These are phyloP conservation scores for Xenopus borealis DNA, from an alignment of 2,113 vertebrate species.

Conservation along the genomic window DNA sequence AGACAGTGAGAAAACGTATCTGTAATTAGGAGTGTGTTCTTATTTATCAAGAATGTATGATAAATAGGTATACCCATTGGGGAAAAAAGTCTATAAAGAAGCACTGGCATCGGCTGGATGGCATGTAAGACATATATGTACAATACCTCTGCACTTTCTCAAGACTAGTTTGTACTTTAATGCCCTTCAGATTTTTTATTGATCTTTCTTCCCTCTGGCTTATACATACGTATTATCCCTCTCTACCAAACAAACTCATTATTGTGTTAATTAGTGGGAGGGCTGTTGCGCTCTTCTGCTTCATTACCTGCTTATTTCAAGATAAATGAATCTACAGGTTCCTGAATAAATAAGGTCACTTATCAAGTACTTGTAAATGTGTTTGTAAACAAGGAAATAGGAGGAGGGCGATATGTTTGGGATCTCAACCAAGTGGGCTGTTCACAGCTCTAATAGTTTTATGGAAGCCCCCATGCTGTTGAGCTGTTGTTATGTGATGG, in stretches of 20 bases:
- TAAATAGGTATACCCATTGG: too few species aligned
- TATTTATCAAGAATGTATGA: too few species aligned
- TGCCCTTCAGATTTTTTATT: slow-evolving; percentile 73
- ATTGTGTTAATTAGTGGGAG: slow-evolving; percentile 84
- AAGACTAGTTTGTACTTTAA: slow-evolving; percentile 53
- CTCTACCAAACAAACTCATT: slow-evolving; percentile 81
- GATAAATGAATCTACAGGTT: slow-evolving; percentile 85
- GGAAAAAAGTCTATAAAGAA: too few species aligned
- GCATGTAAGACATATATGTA: too few species aligned
- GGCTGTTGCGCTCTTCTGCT: slow-evolving; percentile 80
- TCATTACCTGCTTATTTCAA: slow-evolving; percentile 85
- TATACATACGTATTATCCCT: slow-evolving; percentile 78
- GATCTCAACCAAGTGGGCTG: slow-evolving; percentile 64
- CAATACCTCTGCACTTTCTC: slow-evolving; percentile 24
- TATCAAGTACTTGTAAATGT: slow-evolving; percentile 79
- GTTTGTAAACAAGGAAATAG: slow-evolving; percentile 81
- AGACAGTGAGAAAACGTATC: too few species aligned
- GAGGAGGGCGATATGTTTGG: slow-evolving; percentile 56
- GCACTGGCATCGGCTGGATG: too few species aligned
- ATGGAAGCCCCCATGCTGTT: background rate
- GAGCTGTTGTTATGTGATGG: too few species aligned
- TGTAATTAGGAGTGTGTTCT: too few species aligned
- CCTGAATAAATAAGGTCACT: slow-evolving; percentile 81
- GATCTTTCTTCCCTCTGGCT: slow-evolving; percentile 68
- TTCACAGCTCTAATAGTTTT: slow-evolving; percentile 50